A percentile compares a stretch with the other conserved stretches of the same genome.
Evolutionary conservation across 2,113 vertebrate genomes (phyloP).

Genomic region (Actenoides hombroni): DNA sequence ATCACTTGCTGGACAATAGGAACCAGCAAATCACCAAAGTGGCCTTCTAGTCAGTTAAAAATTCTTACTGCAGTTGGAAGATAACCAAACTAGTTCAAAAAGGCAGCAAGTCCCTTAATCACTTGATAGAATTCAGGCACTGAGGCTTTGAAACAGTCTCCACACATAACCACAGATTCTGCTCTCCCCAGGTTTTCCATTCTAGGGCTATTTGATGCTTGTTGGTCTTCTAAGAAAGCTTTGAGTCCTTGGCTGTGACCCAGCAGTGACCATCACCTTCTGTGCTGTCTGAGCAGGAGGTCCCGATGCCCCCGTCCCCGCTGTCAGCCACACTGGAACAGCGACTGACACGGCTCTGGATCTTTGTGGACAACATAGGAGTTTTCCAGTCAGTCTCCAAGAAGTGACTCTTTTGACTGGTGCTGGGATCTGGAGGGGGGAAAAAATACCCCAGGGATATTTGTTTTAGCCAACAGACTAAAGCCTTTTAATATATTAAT

Average conservation of each 20-base stretch:
- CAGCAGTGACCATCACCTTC: constrained; percentile 79
- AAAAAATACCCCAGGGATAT: not conserved
- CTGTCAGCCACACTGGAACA: constrained; percentile 79
- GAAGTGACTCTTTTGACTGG: constrained; percentile 51
- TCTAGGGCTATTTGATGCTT: not conserved
- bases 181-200: not conserved
- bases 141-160: not conserved
- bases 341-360: constrained; percentile 80
- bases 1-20: rapidly evolving
- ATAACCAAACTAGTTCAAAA: not conserved
- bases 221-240: not conserved
- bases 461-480: not conserved
- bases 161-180: rapidly evolving
- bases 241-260: not conserved
- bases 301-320: constrained; percentile 81
- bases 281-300: constrained; percentile 83
- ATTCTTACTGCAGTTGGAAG: not conserved
- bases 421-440: constrained; percentile 35
- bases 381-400: constrained; percentile 87
- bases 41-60: not conserved
- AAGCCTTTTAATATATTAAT: not conserved
- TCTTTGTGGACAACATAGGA: constrained; percentile 79
- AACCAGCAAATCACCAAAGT: not conserved
- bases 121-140: not conserved
- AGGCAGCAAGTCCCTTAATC: not conserved